Evolutionary conservation across 2,113 vertebrate species (phyloP), one percentile per base, ranked within the genome.

Genomic region (Equus przewalskii): DNA sequence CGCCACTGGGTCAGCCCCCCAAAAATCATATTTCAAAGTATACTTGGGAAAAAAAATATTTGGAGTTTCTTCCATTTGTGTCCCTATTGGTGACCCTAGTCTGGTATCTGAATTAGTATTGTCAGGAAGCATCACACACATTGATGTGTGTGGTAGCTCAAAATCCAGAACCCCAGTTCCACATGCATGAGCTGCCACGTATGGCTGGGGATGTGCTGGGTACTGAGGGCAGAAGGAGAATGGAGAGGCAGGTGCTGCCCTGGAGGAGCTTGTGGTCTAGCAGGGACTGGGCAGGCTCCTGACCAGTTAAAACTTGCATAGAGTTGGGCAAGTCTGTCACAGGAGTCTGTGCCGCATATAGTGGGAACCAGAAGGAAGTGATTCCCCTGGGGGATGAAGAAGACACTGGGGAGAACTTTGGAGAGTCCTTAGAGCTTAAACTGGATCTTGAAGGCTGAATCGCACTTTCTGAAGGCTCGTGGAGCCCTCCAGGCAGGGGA

Each of bases 11-110:
- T 41, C 36, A 41, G 36, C 36, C 36, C 36, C 36, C 36, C 36
- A 92, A 75, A 54, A 83, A 28, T 54, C 30, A 18, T 79, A 33
- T 89, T 93, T 91, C 96, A 60, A 97, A 83, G 65, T 89, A 62
- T 14, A 26, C 65, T 67, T 19, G 46, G 41, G 78, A 97, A 19
- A 73, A 93, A 94, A 96, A 64, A 12, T 60, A 85, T 92, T 72
- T 96, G 73, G 82, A 28, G 9, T 72, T 73, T 87, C 56, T 94
- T 96, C 67, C 62, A 3, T 62, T 36, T 82, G 33, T 83, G 80
- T 92, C 70, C 24, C 49, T 80, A 1, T 36, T 62, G 69, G 90
- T 30, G 62, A 83, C 60, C 41, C 87, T 79, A 26, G 46, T 84
- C 36, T 85, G 21, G 26, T 49, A n/a, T 69, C 65, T 73, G 72